Base-by-base conservation (phyloP, 2,113 vertebrate genomes). In the Cephalopterus ornatus region DNA sequence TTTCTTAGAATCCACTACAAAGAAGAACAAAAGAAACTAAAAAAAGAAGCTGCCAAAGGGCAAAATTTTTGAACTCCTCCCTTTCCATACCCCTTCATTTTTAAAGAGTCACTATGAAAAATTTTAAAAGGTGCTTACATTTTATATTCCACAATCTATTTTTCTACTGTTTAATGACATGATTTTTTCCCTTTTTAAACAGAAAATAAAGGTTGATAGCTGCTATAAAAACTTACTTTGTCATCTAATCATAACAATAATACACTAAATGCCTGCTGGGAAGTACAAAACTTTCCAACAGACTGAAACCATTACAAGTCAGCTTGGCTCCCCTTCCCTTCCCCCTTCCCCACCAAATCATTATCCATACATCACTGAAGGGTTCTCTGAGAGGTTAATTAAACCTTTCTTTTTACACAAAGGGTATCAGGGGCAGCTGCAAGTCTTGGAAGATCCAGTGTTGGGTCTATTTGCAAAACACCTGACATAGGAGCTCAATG, bases 141-240 rank as follows among this genome's bases (percentile, higher is more conserved):
- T 95, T 89, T 89, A 89, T 75, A 72, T 68, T 52, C 30, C 59
- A 67, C 19, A 27, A 80, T 91, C 44, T 79, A 72, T 56, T 49
- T 49, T 77, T 85, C 68, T 87, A 68, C 15, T 78, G 27, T 67
- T 91, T 39, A 89, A 89, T 67, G 9, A 89, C 72, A 92, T 39
- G 0, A 88, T 63, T 72, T 94, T 91, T n/a, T 20, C 30, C 26
- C 16, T 37, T 78, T 91, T 75, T n/a, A 94, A 91, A 33, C 14
- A 50, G 52, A 96, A 97, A 92, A 89, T 87, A 71, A 91, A 89
- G 21, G 28, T 52, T 68, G 39, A 85, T 50, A 79, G 56, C 78
- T 88, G 30, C 65, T 72, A 79, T 68, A 92, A 94, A 95, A 93
- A 72, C 30, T 75, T 73, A 4, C 9, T 50, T 80, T 88, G 26